Evolutionary conservation across 2,797 vertebrate genomes (phyloP), one percentile per base, ranked within the genome.

Genomic region (Aulostomus chinensis): DNA sequence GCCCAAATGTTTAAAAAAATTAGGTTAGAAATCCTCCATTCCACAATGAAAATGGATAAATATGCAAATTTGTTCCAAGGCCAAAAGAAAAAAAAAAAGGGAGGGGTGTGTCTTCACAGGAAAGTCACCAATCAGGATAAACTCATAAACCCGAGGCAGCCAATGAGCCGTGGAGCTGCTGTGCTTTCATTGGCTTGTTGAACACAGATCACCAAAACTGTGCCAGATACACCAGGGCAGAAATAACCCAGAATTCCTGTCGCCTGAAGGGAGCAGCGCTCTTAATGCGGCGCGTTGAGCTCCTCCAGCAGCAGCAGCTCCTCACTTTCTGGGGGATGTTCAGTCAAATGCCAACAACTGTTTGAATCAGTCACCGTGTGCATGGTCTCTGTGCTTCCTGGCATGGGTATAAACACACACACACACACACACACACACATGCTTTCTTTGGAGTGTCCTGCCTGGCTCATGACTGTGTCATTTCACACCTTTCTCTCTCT

Each of bases 111-210:
- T 61, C 59, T 32, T 42, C 31, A n/a, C 34, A 30, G 12, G 45
- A n/a, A 57, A 81, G 36, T 49, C 66, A 57, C 87, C 85, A 86
- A 87, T 87, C 70, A 63, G 67, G 49, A 32, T 67, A 34, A 62
- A 69, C 58, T 54, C 21, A 14, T 46, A 68, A 68, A 33, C 60
- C 50, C 4, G 28, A 34, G 29, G 60, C 63, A 68, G 58, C 85
- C 84, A 87, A 88, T 88, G 76, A 83, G 76, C n/a, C 39, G 12
- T 40, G 47, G 35, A 77, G 73, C 51, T 58, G 63, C 64, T 65
- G 69, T 9, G 50, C 39, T 50, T 24, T 50, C 55, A 86, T 83
- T 89, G 85, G 83, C 46, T 34, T 17, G 22, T 31, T 26, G 20
- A 68, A 59, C 34, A 15, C 37, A 12, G 63, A 76, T 75, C 52